Percentiles rank a stretch among this genome's conserved stretches.
Conservation (phyloP, 2,113 vertebrate genomes). For the Sebastes schlegelii region DNA sequence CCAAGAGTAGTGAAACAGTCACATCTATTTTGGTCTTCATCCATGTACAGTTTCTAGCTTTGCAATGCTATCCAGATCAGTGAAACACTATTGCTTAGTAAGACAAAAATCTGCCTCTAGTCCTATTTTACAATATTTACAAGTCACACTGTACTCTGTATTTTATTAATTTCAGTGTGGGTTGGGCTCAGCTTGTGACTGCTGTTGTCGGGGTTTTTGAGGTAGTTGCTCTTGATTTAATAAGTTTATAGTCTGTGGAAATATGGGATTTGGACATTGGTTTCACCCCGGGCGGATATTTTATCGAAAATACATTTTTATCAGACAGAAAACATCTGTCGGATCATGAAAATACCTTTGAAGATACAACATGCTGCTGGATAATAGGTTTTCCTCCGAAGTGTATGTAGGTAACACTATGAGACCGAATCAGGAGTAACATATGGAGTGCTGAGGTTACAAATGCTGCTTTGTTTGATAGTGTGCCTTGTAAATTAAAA, state of each 20-base stretch:
- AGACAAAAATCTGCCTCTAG: not conserved
- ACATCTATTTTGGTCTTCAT: constrained; percentile 3
- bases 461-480: constrained; percentile 4
- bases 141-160: not conserved
- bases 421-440: not conserved
- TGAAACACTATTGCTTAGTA: not conserved
- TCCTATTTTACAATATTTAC: not conserved
- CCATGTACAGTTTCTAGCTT: not conserved
- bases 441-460: not conserved
- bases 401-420: not conserved
- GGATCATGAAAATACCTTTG: constrained; percentile 1
- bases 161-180: not conserved
- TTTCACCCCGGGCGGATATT: constrained; percentile 2
- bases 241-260: not conserved
- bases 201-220: not conserved
- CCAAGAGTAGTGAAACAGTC: not conserved
- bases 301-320: not conserved
- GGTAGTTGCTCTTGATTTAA: not conserved
- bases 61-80: not conserved
- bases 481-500: not conserved
- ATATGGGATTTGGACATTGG: not conserved
- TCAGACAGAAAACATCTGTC: not conserved
- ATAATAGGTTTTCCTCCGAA: not conserved
- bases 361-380: constrained; percentile 6
- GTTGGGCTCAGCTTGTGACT: not conserved